A percentile compares a stretch with the other conserved stretches of the same genome.
Conservation (phyloP, 1,140 invertebrate species). For the Drosophila kohkoa region DNA sequence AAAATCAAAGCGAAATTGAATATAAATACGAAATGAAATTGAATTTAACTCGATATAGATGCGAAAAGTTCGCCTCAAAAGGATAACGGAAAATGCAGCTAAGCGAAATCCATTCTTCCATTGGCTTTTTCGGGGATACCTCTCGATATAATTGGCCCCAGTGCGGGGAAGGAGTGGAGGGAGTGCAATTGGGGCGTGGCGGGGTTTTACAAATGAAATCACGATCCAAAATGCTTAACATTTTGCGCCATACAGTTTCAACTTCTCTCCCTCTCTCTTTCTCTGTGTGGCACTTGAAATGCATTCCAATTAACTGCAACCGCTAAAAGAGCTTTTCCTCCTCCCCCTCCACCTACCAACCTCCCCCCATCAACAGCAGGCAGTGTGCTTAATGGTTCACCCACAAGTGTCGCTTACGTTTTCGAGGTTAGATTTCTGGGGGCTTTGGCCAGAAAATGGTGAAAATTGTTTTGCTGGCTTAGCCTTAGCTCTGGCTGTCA, state of each 20-base stretch:
- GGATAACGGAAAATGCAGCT: slow-evolving; percentile 40
- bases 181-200: background rate
- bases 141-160: slow-evolving; percentile 22
- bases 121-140: slow-evolving; percentile 1
- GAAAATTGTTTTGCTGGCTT: slow-evolving; percentile 76
- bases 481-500: slow-evolving; percentile 57
- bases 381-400: slow-evolving; percentile 56
- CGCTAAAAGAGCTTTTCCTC: slow-evolving; percentile 34
- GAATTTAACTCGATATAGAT: slow-evolving; percentile 57
- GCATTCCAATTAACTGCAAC: slow-evolving; percentile 75
- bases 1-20: slow-evolving; percentile 77
- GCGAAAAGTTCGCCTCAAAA: slow-evolving; percentile 52
- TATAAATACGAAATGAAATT: slow-evolving; percentile 78
- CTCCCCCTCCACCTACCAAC: background rate
- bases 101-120: background rate
- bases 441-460: slow-evolving; percentile 42
- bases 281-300: slow-evolving; percentile 56
- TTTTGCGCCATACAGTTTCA: slow-evolving; percentile 55
- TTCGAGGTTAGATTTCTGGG: slow-evolving; percentile 41
- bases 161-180: background rate
- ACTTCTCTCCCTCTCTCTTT: background rate
- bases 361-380: background rate
- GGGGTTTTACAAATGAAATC: slow-evolving; percentile 41
- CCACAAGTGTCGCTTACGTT: slow-evolving; percentile 70
- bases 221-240: slow-evolving; percentile 53